Evolutionary conservation across 1,140 invertebrate genomes (phyloP).

Genomic region (Phortica variegata): DNA sequence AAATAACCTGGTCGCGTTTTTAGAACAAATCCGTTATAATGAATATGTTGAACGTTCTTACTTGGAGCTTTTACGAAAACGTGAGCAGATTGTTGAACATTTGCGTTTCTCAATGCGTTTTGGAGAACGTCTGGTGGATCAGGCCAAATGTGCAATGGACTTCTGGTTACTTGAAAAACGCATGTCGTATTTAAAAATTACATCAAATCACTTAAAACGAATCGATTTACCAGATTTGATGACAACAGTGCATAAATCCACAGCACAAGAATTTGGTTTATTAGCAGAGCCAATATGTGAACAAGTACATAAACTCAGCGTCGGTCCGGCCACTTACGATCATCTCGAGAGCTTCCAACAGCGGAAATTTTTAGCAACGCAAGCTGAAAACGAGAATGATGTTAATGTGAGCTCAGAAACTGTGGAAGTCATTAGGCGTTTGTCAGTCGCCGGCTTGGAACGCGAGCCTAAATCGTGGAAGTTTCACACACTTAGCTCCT

Average conservation of each 20-base stretch:
- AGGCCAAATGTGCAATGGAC: slow-evolving; percentile 48
- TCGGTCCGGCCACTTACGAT: slow-evolving; percentile 66
- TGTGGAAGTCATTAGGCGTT: slow-evolving; percentile 57
- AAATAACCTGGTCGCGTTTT: slow-evolving; percentile 76
- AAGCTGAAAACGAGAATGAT: slow-evolving; percentile 66
- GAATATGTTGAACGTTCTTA: slow-evolving; percentile 46
- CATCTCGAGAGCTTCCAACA: slow-evolving; percentile 74
- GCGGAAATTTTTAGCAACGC: slow-evolving; percentile 63
- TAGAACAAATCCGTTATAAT: slow-evolving; percentile 72
- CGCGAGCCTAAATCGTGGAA: slow-evolving; percentile 80
- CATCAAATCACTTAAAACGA: slow-evolving; percentile 37
- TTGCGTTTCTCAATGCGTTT: slow-evolving; percentile 42
- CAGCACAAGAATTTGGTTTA: too few species aligned
- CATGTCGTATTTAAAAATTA: slow-evolving; percentile 40
- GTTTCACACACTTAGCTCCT: slow-evolving; percentile 78
- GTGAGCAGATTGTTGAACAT: slow-evolving; percentile 45
- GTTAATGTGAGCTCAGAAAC: slow-evolving; percentile 68
- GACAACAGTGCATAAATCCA: slow-evolving; percentile 3
- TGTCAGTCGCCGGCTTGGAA: slow-evolving; percentile 61
- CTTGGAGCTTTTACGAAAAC: slow-evolving; percentile 37
- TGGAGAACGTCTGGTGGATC: slow-evolving; percentile 43
- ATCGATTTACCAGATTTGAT: slow-evolving; percentile 38
- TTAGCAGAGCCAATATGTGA: slow-evolving; percentile 70
- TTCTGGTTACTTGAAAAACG: slow-evolving; percentile 43
- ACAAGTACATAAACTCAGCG: slow-evolving; percentile 55